Evolutionary conservation across 2,888 invertebrate genomes (phyloP), one percentile per base, ranked within the genome.

Genomic region (Synanthedon vespiformis): DNA sequence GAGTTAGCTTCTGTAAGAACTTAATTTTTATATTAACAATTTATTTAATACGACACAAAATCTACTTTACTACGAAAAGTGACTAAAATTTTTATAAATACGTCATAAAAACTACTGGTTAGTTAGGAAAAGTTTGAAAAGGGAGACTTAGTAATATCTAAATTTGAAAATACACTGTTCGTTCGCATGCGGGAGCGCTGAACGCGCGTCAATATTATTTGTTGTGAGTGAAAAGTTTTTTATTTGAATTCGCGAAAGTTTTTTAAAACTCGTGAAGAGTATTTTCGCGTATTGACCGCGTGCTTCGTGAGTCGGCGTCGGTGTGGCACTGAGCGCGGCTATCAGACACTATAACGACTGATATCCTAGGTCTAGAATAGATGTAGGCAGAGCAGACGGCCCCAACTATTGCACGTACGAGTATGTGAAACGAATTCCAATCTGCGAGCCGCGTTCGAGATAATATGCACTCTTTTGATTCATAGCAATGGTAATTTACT

Each of bases 361-460:
- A 77, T 78, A 80, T 58, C 64, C 67, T 68, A 71, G 72, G 74
- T 81, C 83, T 84, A 81, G 82, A 66, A 74, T 76, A 77, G 72
- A 64, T 72, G 68, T 77, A 77, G 73, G 66, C 67, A 68, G 60
- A 61, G 60, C 50, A 58, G 55, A 48, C 57, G 58, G 57, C 61
- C 64, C 61, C 57, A 62, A 58, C 58, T 63, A 65, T 51, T 52
- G 54, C 59, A 61, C 58, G 57, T 22, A 18, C 18, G 18, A 18
- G 18, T 63, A 57, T 63, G 61, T 60, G 56, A 12, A 48, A 16
- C 16, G 48, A 13, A 22, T 5, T 48, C 16, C 48, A 14, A 44
- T 13, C 44, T 13, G 44, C 44, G 44, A 44, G 14, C n/a, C 14
- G 6, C 55, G 52, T 54, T 53, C 18, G 48, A 44, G 44, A 44